These are phyloP conservation scores for Meteorus colon DNA, from an alignment of 2,888 invertebrate genomes.

Conservation along the genomic window DNA sequence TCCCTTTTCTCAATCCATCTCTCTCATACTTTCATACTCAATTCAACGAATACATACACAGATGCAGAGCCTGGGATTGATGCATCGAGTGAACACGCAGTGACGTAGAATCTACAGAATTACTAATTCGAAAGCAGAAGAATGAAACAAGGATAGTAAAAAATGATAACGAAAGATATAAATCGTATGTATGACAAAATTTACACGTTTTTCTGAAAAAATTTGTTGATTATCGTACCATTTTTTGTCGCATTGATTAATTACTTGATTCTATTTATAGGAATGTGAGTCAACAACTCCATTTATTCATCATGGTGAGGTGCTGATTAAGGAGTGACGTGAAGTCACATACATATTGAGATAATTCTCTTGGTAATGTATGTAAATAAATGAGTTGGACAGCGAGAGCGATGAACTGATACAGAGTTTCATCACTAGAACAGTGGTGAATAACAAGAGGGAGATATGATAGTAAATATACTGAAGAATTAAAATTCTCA, in stretches of 20 bases:
- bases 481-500: too few relatives aligned
- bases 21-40: constrained; percentile 23
- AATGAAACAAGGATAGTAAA: neutral
- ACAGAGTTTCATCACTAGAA: neutral
- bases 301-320: neutral
- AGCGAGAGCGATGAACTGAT: constrained; percentile 1
- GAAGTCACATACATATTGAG: neutral
- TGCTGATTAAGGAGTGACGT: constrained; percentile 8
- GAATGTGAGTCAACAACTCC: constrained; percentile 5
- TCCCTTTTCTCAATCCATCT: constrained; percentile 2
- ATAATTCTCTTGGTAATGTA: neutral
- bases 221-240: neutral
- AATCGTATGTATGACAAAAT: neutral
- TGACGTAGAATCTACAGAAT: constrained; percentile 53
- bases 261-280: constrained; percentile 17
- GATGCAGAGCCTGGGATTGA: constrained; percentile 60
- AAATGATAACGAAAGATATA: neutral
- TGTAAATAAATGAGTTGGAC: neutral
- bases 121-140: neutral
- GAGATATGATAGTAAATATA: neutral
- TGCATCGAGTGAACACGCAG: constrained; percentile 58
- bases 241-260: neutral
- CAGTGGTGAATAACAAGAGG: neutral
- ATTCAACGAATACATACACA: constrained; percentile 61
- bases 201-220: neutral